Evolutionary conservation across 2,888 invertebrate genomes (phyloP).

Genomic region (Sinelater perroti): DNA sequence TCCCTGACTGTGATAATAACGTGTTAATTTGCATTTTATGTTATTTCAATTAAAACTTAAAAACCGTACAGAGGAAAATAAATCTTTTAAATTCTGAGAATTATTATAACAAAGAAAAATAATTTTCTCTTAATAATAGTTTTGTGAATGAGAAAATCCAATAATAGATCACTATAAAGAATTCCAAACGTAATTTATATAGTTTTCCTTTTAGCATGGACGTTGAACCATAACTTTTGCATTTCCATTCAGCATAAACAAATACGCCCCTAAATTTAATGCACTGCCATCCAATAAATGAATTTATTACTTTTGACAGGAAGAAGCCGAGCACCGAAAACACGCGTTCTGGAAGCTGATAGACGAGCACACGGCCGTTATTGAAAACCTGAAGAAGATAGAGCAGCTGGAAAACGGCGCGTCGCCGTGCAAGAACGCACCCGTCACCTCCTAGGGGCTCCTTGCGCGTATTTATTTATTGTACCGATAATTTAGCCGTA

Average conservation of each 20-base stretch:
- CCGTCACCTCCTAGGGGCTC: conserved; percentile 39
- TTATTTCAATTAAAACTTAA: too few relatives aligned
- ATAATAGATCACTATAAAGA: too few relatives aligned
- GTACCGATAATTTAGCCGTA: not conserved
- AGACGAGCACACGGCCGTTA: conserved; percentile 56
- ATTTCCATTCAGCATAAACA: not conserved
- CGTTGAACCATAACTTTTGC: too few relatives aligned
- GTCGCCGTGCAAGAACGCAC: conserved; percentile 39
- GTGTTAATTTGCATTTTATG: too few relatives aligned
- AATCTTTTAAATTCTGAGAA: too few relatives aligned
- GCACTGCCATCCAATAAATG: conserved; percentile 3
- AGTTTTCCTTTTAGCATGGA: not conserved
- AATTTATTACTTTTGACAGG: conserved; percentile 44
- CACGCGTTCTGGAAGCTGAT: conserved; percentile 57
- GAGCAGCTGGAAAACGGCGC: conserved; percentile 49
- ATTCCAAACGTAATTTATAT: not conserved
- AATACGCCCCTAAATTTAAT: not conserved
- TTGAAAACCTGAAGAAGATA: conserved; percentile 57
- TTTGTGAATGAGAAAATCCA: too few relatives aligned
- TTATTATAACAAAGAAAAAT: too few relatives aligned
- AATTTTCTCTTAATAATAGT: too few relatives aligned
- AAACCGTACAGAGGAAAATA: too few relatives aligned
- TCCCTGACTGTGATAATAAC: too few relatives aligned
- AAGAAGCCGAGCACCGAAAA: conserved; percentile 55
- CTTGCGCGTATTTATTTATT: conserved; percentile 8